Base-by-base conservation (phyloP, 23 tunicate genomes). In the Diplosoma virens region DNA sequence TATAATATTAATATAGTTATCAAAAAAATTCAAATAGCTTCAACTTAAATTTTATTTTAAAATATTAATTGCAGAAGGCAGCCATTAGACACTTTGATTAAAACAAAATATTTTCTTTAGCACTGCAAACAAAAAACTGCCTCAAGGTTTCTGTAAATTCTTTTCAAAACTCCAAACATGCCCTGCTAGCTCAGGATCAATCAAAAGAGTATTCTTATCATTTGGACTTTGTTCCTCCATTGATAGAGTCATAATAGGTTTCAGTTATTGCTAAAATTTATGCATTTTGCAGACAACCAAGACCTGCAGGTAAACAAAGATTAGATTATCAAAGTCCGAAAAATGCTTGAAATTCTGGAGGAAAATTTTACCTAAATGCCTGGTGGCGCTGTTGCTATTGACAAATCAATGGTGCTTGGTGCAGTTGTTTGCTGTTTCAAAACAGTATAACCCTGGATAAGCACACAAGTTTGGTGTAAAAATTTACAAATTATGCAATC, bases 391-490 rank as follows among this genome's bases (percentile, higher is more conserved):
- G 9, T 66, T 66, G 72, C 45, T 33, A 23, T 66, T 11, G 0
- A 66, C 45, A 33, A 66, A 33, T 32, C 23, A 32, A 32, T 66
- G 45, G 72, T 66, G 45, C 72, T 32, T 66, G 46, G 72, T 32
- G 72, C 17, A 46, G 0, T 32, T 17, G 46, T 0, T 33, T 66
- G 72, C 46, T 66, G 41, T 66, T 66, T 66, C 46, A 25, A n/a
- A n/a, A 56, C 63, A 56, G 63, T 56, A 56, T 56, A 56, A 56
- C 63, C 24, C 63, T 56, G 24, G 63, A 16, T 14, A 56, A 56
- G 25, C 63, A 56, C 63, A 56, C 25, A 56, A 56, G 63, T 56
- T 4, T 56, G 63, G 63, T 56, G 63, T 56, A 56, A 56, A 56
- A 56, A 56, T 56, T 56, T 20, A 56, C 63, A 16, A 56, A 56